These are phyloP conservation scores for Drosophila bocki DNA, from an alignment of 1,140 invertebrate genomes.

Conservation along the genomic window DNA sequence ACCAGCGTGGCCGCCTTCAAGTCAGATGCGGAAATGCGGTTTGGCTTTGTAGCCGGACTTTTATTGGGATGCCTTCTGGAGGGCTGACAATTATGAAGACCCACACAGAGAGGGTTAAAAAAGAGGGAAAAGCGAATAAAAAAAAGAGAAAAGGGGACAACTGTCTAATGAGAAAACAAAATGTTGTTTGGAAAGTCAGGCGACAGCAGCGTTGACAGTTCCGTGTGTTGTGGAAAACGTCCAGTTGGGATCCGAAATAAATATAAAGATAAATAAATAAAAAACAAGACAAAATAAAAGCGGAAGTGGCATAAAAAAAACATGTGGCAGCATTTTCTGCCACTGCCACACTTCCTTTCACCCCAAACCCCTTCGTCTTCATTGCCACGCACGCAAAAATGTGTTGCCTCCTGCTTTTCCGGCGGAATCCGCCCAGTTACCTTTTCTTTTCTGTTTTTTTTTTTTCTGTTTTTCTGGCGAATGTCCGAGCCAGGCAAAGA, in stretches of 20 bases:
- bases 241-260: conserved; percentile 19
- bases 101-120: conserved; percentile 1
- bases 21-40: conserved; percentile 53
- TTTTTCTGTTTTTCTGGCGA: neutral
- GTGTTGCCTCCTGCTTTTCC: conserved; percentile 65
- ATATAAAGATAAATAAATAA: conserved; percentile 74
- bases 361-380: conserved; percentile 22
- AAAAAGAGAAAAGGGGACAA: conserved; percentile 8
- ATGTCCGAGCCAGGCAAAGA: conserved; percentile 27
- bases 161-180: conserved; percentile 73
- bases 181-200: conserved; percentile 49
- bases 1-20: conserved; percentile 35
- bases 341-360: neutral
- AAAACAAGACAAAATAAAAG: conserved; percentile 29
- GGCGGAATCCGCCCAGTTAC: conserved; percentile 21
- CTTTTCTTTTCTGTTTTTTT: conserved; percentile 3
- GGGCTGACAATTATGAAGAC: conserved; percentile 67
- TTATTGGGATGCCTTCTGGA: conserved; percentile 44
- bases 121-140: neutral
- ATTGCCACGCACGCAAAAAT: conserved; percentile 78
- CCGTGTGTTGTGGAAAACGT: conserved; percentile 11
- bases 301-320: conserved; percentile 81
- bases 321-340: conserved; percentile 76
- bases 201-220: conserved; percentile 55
- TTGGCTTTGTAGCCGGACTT: conserved; percentile 32